Evolutionary conservation across 2,113 vertebrate species (phyloP).

Genomic region (Donacobius atricapilla): DNA sequence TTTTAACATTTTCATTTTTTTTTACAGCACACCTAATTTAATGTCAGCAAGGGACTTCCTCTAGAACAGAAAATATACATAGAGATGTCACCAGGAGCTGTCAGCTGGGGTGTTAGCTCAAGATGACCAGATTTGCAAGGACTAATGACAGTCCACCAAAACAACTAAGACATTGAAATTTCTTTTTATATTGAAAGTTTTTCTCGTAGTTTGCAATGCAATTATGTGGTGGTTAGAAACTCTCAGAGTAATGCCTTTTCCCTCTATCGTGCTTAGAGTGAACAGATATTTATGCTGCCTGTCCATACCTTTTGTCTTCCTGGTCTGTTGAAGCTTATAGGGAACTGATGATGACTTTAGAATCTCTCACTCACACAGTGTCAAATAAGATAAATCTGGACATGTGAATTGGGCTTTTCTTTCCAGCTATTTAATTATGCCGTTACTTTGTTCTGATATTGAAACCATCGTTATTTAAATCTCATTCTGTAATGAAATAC

Average conservation of each 20-base stretch:
- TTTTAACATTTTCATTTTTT: not conserved
- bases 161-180: not conserved
- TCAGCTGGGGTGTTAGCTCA: not conserved
- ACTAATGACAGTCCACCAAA: not conserved
- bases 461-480: not conserved
- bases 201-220: not conserved
- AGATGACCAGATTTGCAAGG: not conserved
- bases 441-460: not conserved
- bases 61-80: not conserved
- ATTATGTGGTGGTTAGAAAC: not conserved
- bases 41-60: not conserved
- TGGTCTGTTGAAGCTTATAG: not conserved
- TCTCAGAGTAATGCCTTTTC: not conserved
- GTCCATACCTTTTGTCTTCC: not conserved
- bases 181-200: not conserved
- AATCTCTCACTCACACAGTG: accelerated
- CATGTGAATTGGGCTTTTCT: not conserved
- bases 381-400: not conserved
- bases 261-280: not conserved
- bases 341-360: not conserved
- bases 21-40: not conserved
- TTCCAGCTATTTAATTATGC: not conserved
- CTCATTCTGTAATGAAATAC: not conserved
- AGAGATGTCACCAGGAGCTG: not conserved
- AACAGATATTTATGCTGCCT: not conserved